phyloP scores from a whole-genome alignment of 2,113 vertebrate genomes.

The Erinaceus europaeus region DNA sequence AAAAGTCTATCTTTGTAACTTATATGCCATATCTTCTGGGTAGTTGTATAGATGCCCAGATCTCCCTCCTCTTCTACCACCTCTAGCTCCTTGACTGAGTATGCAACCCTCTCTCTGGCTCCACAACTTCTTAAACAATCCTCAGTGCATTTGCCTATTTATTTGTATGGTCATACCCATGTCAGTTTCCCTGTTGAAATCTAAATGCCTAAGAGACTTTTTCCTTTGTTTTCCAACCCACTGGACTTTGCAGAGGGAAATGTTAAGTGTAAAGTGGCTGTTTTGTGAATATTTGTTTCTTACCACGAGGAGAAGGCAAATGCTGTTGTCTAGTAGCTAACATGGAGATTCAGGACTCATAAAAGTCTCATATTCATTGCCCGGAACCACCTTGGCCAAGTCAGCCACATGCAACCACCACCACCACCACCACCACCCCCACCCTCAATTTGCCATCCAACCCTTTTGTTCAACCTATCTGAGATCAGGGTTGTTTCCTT shows the following conservation, averaged over 20 bases:
- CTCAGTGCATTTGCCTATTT: not conserved
- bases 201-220: too few species aligned
- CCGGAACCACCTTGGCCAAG: not conserved
- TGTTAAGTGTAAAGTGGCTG: not conserved
- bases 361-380: fast-evolving
- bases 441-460: not conserved
- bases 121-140: not conserved
- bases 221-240: not conserved
- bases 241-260: not conserved
- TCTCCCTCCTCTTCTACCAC: too few species aligned
- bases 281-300: not conserved
- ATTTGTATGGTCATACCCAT: not conserved
- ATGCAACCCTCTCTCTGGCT: not conserved
- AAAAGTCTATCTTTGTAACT: too few species aligned
- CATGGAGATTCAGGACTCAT: not conserved
- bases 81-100: not conserved
- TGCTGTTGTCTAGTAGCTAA: not conserved
- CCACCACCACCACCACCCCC: not conserved
- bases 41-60: too few species aligned
- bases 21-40: too few species aligned
- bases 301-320: not conserved
- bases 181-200: not conserved
- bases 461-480: fast-evolving
- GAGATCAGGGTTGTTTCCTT: not conserved
- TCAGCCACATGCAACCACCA: not conserved